Evolutionary conservation across 2,888 invertebrate genomes (phyloP).

Genomic region (Sycophila texana): DNA sequence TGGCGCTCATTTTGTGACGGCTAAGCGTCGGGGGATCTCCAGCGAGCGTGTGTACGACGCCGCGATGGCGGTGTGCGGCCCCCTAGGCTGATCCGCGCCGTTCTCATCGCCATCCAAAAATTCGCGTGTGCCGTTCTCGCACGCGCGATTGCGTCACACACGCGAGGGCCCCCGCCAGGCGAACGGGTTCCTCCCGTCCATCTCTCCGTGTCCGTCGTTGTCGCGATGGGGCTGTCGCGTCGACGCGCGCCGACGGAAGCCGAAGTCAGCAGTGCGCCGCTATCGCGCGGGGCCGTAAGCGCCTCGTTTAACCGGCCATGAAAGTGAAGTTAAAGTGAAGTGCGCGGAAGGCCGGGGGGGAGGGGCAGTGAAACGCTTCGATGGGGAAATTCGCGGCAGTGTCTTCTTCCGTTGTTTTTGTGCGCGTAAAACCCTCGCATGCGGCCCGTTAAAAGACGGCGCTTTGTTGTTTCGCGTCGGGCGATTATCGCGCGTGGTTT

Average conservation of each 20-base stretch:
- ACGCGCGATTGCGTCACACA: conserved; percentile 38
- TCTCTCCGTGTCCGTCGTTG: not conserved
- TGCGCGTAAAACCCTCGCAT: not conserved
- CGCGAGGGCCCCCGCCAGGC: conserved; percentile 11
- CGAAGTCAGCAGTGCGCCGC: conserved; percentile 8
- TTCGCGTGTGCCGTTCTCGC: conserved; percentile 31
- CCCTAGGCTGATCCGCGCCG: not conserved
- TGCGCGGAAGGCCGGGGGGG: not conserved
- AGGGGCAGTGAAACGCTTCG: not conserved
- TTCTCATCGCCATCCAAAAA: conserved; percentile 1
- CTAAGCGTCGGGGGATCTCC: not conserved
- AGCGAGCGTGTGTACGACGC: conserved; percentile 36
- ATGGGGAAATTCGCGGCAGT: conserved; percentile 31
- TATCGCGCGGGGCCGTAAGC: not conserved
- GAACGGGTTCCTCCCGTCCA: not conserved
- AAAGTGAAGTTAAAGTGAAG: conserved; percentile 46
- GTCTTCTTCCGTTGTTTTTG: conserved; percentile 5
- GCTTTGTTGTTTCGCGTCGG: too few species aligned
- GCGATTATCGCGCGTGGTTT: too few species aligned
- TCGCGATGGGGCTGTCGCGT: not conserved
- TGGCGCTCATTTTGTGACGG: conserved; percentile 37
- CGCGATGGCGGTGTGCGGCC: conserved; percentile 40
- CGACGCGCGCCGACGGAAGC: not conserved
- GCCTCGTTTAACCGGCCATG: conserved; percentile 29
- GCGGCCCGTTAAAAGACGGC: too few species aligned